phyloP scores from a whole-genome alignment of 2,888 invertebrate species.

The Caenorhabditis sulstoni region DNA sequence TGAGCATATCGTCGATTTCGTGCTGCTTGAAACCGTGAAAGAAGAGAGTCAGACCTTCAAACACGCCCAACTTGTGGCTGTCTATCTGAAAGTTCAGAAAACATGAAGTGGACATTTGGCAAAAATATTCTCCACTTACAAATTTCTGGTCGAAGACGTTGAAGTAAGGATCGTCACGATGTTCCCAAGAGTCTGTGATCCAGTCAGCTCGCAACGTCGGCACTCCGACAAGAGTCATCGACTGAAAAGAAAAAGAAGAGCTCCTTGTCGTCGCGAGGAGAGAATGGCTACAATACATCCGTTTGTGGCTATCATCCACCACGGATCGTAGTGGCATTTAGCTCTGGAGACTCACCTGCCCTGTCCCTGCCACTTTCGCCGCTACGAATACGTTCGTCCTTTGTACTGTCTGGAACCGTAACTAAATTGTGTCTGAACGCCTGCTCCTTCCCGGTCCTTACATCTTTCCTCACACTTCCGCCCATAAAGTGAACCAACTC shows the following conservation, averaged over 20 bases:
- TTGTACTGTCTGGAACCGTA: slow-evolving; percentile 48
- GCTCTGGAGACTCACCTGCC: slow-evolving; percentile 21
- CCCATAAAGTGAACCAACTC: slow-evolving; percentile 96
- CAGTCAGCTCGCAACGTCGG: slow-evolving; percentile 53
- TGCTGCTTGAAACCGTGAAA: slow-evolving; percentile 59
- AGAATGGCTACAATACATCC: neutral
- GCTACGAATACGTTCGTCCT: slow-evolving; percentile 58
- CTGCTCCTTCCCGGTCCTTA: neutral
- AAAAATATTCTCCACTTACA: neutral
- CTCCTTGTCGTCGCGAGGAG: neutral
- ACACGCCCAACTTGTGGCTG: slow-evolving; percentile 44
- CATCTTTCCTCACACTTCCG: slow-evolving; percentile 87
- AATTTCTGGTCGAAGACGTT: slow-evolving; percentile 52
- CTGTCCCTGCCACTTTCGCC: slow-evolving; percentile 47
- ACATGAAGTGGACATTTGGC: too few species aligned
- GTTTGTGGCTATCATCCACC: neutral
- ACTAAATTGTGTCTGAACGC: neutral
- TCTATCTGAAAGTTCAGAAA: slow-evolving; percentile 25
- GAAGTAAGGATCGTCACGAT: slow-evolving; percentile 51
- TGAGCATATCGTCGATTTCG: slow-evolving; percentile 57
- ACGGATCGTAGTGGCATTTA: slow-evolving; percentile 3
- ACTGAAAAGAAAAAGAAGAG: slow-evolving; percentile 33
- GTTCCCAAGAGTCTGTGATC: slow-evolving; percentile 54
- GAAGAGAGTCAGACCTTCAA: slow-evolving; percentile 60
- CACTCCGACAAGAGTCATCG: slow-evolving; percentile 47